A percentile compares a stretch with the other conserved stretches of the same genome.
phyloP scores from a whole-genome alignment of 2,797 vertebrate genomes.

The Pteronotus mesoamericanus region DNA sequence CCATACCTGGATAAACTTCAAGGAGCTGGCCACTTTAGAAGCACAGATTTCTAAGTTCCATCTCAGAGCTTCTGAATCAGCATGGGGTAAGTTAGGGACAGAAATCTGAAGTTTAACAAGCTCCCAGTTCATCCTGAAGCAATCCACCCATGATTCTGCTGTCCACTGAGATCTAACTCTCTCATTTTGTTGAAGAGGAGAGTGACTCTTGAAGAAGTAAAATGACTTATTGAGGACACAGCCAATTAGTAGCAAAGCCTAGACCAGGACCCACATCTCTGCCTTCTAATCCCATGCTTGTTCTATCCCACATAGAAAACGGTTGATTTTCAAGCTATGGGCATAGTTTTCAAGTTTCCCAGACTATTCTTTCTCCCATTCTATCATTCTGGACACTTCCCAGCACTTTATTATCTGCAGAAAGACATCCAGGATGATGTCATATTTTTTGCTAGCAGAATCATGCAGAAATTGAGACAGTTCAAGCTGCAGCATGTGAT shows the following conservation, averaged over 20 bases:
- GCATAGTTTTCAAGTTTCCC: conserved; percentile 16
- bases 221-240: neutral
- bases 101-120: neutral
- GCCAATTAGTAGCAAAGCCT: neutral
- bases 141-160: neutral
- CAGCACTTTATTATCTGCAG: conserved; percentile 50
- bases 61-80: neutral
- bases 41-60: neutral
- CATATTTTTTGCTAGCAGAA: conserved; percentile 37
- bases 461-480: conserved; percentile 22
- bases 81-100: neutral
- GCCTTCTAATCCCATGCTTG: neutral
- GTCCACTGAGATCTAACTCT: neutral
- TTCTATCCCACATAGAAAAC: neutral
- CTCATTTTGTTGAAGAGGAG: neutral
- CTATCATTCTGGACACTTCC: conserved; percentile 55
- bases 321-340: neutral
- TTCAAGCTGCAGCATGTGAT: neutral
- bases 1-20: neutral
- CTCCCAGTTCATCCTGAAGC: neutral
- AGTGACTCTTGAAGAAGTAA: neutral
- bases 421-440: conserved; percentile 61
- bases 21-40: neutral
- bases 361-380: neutral
- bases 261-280: neutral